Conservation (phyloP, 2,113 vertebrate genomes). For the Apodemus sylvaticus region DNA sequence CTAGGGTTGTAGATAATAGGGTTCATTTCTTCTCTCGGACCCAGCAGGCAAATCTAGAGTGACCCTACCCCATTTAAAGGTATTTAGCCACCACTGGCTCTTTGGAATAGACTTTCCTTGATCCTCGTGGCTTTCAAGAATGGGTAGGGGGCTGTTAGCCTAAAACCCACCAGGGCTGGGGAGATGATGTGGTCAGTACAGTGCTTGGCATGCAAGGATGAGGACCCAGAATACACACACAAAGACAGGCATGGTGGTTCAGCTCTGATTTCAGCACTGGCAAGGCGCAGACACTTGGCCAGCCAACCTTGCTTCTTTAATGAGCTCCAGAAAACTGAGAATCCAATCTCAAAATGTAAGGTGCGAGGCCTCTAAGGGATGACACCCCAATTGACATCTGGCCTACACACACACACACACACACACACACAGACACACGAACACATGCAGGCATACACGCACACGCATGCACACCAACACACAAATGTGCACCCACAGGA, state of each 20-base stretch:
- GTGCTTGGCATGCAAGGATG: neutral
- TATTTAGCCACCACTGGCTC: slow-evolving; percentile 23
- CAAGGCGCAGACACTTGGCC: neutral
- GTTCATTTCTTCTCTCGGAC: slow-evolving; percentile 57
- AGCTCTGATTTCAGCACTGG: neutral
- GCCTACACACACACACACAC: no score
- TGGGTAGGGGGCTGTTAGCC: neutral
- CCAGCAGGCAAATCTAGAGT: slow-evolving; percentile 56
- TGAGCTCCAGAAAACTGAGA: neutral
- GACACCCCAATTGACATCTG: neutral
- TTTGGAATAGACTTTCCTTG: slow-evolving; percentile 4
- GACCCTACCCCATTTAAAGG: slow-evolving; percentile 55
- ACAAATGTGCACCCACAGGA: neutral
- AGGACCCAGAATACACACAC: no score
- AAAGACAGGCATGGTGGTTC: neutral
- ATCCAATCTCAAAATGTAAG: neutral
- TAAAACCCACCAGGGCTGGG: neutral
- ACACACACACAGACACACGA: rapidly evolving
- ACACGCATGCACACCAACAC: rapidly evolving
- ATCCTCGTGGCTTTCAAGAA: neutral
- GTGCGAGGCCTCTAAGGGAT: neutral
- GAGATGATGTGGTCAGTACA: neutral
- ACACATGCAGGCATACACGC: neutral
- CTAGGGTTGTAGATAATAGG: slow-evolving; percentile 57
- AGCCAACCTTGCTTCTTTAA: neutral